A percentile compares a stretch with the other conserved stretches of the same genome.
Evolutionary conservation across 2,797 vertebrate genomes (phyloP).

Genomic region (Tauraco hartlaubi): DNA sequence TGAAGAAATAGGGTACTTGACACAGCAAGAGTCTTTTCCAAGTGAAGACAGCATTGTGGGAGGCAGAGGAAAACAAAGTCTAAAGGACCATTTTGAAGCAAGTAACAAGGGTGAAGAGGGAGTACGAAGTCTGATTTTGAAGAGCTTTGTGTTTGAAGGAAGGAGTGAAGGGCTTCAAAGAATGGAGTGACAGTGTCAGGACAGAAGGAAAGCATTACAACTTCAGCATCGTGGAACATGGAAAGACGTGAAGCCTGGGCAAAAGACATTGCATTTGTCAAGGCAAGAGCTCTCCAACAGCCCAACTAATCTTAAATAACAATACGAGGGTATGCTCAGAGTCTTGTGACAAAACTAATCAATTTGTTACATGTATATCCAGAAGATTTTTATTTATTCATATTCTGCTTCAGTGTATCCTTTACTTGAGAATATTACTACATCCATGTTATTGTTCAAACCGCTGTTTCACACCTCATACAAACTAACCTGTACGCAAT

Average conservation of each 20-base stretch:
- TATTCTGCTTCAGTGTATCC: neutral
- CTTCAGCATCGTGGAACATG: neutral
- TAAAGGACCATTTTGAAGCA: neutral
- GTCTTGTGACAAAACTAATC: neutral
- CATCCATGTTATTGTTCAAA: neutral
- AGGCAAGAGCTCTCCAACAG: neutral
- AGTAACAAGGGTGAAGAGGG: neutral
- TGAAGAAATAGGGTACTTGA: neutral
- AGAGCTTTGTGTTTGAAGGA: neutral
- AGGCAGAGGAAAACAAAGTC: neutral
- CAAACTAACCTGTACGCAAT: constrained; percentile 80
- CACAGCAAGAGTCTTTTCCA: neutral
- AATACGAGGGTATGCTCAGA: rapidly evolving
- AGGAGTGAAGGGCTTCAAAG: neutral
- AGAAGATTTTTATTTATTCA: neutral
- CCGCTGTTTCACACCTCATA: neutral
- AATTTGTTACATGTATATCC: neutral
- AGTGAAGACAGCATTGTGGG: neutral
- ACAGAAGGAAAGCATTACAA: neutral
- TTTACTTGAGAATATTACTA: neutral
- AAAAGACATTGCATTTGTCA: neutral
- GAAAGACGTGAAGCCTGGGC: neutral
- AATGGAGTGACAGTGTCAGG: neutral
- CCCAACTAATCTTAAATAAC: neutral
- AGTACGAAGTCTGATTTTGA: neutral